Evolutionary conservation across 2,888 invertebrate species (phyloP), one percentile per base, ranked within the genome.

Genomic region (Hyposoter didymator): DNA sequence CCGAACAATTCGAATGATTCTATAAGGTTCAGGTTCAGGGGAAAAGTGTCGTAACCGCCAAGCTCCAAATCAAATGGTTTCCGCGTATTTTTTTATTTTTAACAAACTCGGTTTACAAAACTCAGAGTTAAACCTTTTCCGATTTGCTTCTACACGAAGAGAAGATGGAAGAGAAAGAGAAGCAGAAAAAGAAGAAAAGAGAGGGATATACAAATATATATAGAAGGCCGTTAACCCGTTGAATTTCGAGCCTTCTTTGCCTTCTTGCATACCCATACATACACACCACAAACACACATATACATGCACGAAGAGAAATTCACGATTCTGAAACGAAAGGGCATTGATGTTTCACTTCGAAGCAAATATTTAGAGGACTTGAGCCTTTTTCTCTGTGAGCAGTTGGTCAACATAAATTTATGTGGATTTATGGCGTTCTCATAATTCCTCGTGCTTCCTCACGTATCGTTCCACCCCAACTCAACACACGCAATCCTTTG

Each of bases 201-300:
- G 49, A 72, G 17, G 28, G 17, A 55, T 39, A 10, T 22, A 67
- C 43, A 62, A 32, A 64, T 75, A 32, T 49, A 66, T 35, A 39
- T 47, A 22, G n/a, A 66, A 78, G 78, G 69, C 52, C 78, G 22
- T 78, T 78, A 55, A 78, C 69, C 78, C 78, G 76, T 17, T 76
- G 62, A 79, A 14, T 28, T 52, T 70, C 64, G 64, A 64, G 64
- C 49, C 64, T 72, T 14, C 64, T 59, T 59, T 55, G 45, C 45
- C 45, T 32, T 28, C 45, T 59, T n/a, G 22, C 43, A 19, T 8
- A 10, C 45, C 10, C 64, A 4, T 35, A 52, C 35, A 32, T 22
- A 8, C 39, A 39, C 39, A 39, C 39, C 39, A 39, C 39, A 39
- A 39, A 39, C 39, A 39, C 39, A 39, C 39, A 39, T 5, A 39